phyloP scores from a whole-genome alignment of 2,113 vertebrate species.

The Steatornis caripensis region DNA sequence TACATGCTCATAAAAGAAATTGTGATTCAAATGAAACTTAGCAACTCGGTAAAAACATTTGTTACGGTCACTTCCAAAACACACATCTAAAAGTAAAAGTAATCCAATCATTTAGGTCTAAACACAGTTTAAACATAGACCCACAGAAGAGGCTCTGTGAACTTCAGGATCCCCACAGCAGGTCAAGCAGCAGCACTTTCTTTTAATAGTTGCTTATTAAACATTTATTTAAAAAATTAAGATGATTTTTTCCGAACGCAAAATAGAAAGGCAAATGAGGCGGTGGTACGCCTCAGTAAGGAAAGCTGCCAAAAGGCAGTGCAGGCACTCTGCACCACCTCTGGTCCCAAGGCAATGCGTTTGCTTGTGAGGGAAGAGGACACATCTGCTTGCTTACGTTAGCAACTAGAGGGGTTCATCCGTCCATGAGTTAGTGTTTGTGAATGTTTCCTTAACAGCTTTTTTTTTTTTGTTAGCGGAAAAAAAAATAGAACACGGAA shows the following conservation, averaged over 20 bases:
- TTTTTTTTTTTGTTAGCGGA: not conserved
- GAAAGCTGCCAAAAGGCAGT: not conserved
- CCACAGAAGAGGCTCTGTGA: not conserved
- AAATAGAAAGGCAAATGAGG: not conserved
- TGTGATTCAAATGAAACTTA: not conserved
- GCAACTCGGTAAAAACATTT: not conserved
- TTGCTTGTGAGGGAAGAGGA: not conserved
- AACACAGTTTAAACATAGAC: not conserved
- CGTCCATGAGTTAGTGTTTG: not conserved
- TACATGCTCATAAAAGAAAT: not conserved
- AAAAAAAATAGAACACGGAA: not conserved
- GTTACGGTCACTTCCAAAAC: not conserved
- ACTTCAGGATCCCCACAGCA: not conserved
- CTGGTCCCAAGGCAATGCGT: not conserved
- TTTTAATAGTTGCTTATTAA: not conserved
- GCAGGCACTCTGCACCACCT: not conserved
- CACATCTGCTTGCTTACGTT: not conserved
- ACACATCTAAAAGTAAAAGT: not conserved
- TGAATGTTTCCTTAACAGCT: not conserved
- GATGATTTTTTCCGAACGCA: not conserved
- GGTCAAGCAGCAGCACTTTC: not conserved
- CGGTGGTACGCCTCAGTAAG: not conserved
- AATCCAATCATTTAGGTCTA: not conserved
- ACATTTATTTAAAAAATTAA: not conserved
- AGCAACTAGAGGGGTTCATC: not conserved